Evolutionary conservation across 2,113 vertebrate genomes (phyloP).

Genomic region (Herpailurus yagouaroundi): DNA sequence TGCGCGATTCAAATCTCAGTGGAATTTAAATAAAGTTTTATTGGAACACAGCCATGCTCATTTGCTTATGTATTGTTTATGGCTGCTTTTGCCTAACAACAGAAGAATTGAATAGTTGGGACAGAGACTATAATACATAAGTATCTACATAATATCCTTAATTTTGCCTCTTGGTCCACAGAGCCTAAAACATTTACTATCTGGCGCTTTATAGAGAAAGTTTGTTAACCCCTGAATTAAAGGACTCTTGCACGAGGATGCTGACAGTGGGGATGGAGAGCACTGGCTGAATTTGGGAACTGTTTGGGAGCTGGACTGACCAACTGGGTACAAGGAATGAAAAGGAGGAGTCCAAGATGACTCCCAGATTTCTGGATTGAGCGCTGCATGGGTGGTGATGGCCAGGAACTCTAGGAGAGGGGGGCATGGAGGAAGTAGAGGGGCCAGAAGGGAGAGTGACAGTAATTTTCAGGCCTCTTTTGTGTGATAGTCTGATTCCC

Average conservation of each 20-base stretch:
- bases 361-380: not conserved
- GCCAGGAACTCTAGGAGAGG: not conserved
- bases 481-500: not conserved
- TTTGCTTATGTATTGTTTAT: not conserved
- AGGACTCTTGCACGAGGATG: not conserved
- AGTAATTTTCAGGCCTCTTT: not conserved
- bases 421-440: not conserved
- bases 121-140: not conserved
- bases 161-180: not conserved
- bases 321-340: not conserved
- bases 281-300: not conserved
- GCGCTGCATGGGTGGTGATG: not conserved
- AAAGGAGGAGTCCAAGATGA: not conserved
- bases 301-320: not conserved
- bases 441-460: not conserved
- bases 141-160: not conserved
- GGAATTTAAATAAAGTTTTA: constrained; percentile 27
- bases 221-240: not conserved
- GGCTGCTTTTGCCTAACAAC: not conserved
- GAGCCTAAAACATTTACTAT: not conserved
- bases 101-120: not conserved
- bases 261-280: not conserved
- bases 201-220: not conserved
- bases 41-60: not conserved
- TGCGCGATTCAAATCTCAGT: not conserved